A percentile compares a stretch with the other conserved stretches of the same genome.
phyloP scores from a whole-genome alignment of 2,888 invertebrate species.

The Loripinus fragilis region DNA sequence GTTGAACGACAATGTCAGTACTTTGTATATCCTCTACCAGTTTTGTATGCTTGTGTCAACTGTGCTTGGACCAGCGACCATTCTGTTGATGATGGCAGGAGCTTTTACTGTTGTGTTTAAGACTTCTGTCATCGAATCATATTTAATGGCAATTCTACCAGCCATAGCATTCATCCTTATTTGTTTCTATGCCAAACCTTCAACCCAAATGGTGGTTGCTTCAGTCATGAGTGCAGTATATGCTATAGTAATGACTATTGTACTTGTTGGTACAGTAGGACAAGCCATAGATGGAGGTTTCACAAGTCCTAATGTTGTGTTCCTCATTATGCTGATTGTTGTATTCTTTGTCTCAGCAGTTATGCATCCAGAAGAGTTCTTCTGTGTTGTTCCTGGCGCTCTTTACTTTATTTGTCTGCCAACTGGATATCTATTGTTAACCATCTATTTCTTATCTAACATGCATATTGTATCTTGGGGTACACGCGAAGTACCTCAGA shows the following conservation, averaged over 20 bases:
- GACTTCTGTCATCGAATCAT: slow-evolving; percentile 98
- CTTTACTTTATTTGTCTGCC: slow-evolving; percentile 96
- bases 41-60: slow-evolving; percentile 73
- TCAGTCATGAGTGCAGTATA: slow-evolving; percentile 89
- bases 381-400: slow-evolving; percentile 86
- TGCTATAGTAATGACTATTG: slow-evolving; percentile 99
- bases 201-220: slow-evolving; percentile 89
- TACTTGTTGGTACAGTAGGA: slow-evolving; percentile 98
- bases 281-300: slow-evolving; percentile 98
- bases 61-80: slow-evolving; percentile 76
- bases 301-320: slow-evolving; percentile 76
- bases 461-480: slow-evolving; percentile 98
- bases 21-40: slow-evolving; percentile 77
- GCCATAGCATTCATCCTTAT: slow-evolving; percentile 95
- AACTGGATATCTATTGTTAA: slow-evolving; percentile 95
- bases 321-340: slow-evolving; percentile 88
- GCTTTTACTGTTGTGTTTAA: slow-evolving; percentile 99
- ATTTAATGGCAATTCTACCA: slow-evolving; percentile 96
- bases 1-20: slow-evolving; percentile 78
- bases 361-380: slow-evolving; percentile 94
- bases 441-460: slow-evolving; percentile 96
- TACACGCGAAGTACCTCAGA: slow-evolving; percentile 89
- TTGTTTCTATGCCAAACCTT: slow-evolving; percentile 96
- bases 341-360: slow-evolving; percentile 98
- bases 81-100: slow-evolving; percentile 95